Conservation (phyloP, 2,113 vertebrate species). For the Peromyscus polionotus region DNA sequence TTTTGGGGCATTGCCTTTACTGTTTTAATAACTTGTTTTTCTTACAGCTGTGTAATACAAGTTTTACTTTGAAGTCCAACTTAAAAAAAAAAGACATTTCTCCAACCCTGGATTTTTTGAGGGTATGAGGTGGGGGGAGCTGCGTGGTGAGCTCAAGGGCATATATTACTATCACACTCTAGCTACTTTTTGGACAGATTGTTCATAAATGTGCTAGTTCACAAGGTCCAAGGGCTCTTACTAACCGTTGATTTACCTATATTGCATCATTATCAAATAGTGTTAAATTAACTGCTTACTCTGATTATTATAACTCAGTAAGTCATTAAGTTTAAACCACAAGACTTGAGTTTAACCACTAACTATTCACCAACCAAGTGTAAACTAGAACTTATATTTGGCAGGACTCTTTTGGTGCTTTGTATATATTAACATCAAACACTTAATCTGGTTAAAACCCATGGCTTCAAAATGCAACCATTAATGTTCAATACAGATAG, state of each 20-base stretch:
- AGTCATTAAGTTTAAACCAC: not conserved
- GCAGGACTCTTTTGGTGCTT: not conserved
- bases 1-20: not conserved
- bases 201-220: not conserved
- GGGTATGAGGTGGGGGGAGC: not conserved
- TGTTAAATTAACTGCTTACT: not conserved
- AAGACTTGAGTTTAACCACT: not conserved
- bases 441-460: not conserved
- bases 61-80: not conserved
- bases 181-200: not conserved
- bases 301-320: not conserved
- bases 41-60: not conserved
- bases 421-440: not conserved
- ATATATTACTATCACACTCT: not conserved
- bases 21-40: not conserved
- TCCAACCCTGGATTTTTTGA: no score
- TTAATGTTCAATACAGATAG: not conserved
- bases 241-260: slow-evolving; percentile 65
- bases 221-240: not conserved
- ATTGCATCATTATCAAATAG: not conserved
- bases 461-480: slow-evolving; percentile 29
- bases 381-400: not conserved
- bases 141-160: not conserved
- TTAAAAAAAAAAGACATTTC: no score
- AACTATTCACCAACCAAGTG: not conserved